These are phyloP conservation scores for Cerastis rubricosa DNA, from an alignment of 2,888 invertebrate genomes.

Conservation along the genomic window DNA sequence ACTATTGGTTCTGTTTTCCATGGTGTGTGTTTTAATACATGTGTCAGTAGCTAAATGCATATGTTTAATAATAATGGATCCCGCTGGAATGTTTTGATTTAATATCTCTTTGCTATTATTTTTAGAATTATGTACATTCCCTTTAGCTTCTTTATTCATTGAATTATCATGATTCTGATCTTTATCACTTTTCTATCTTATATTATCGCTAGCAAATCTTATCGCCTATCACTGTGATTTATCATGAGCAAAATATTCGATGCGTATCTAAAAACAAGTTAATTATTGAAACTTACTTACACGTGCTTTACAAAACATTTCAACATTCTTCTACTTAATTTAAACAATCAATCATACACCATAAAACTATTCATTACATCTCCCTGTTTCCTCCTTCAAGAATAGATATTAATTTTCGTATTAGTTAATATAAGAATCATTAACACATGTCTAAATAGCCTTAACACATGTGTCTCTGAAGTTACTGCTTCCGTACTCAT, in stretches of 20 bases:
- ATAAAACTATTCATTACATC: conserved; percentile 43
- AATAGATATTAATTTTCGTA: conserved; percentile 46
- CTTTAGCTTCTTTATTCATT: not conserved
- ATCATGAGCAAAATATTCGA: conserved; percentile 8
- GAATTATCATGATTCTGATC: not conserved
- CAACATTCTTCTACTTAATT: conserved; percentile 40
- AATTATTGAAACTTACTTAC: conserved; percentile 18
- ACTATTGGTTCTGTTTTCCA: conserved; percentile 46
- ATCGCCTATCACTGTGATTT: conserved; percentile 9
- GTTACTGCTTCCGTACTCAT: conserved; percentile 59
- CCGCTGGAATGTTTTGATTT: not conserved
- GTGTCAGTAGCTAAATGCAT: conserved; percentile 6
- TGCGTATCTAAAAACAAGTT: conserved; percentile 16
- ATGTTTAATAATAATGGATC: not conserved
- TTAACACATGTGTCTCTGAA: conserved; percentile 56
- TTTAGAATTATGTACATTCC: not conserved
- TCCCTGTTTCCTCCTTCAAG: conserved; percentile 41
- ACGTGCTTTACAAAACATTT: conserved; percentile 25
- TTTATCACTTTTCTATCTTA: conserved; percentile 1
- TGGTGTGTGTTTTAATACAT: conserved; percentile 16
- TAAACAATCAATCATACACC: conserved; percentile 44
- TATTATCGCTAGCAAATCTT: conserved; percentile 9
- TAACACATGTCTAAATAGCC: conserved; percentile 60
- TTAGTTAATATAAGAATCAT: conserved; percentile 60
- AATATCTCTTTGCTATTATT: conserved; percentile 3